A percentile compares a stretch with the other conserved stretches of the same genome.
Conservation (phyloP, 2,797 vertebrate species). For the Macropus fuliginosus region DNA sequence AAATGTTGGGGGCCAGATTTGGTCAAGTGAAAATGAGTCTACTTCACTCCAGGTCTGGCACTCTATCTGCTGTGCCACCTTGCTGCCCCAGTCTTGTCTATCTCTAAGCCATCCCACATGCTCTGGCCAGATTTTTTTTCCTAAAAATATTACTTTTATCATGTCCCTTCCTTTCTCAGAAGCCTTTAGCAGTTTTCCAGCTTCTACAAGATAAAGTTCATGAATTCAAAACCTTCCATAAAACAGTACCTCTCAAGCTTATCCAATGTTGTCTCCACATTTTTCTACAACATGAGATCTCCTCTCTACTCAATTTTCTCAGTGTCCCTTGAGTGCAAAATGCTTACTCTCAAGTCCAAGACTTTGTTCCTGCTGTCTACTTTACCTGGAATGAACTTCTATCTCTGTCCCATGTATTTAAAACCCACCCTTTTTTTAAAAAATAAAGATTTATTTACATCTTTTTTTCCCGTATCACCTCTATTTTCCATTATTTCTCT, state of each 20-base stretch:
- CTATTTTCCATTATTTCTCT: neutral
- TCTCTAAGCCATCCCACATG: neutral
- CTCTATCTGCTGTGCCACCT: too few relatives aligned
- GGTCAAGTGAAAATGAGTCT: too few relatives aligned
- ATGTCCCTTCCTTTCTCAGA: neutral
- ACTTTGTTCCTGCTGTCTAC: neutral
- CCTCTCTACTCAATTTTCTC: neutral
- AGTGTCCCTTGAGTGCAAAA: neutral
- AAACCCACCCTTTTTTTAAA: neutral
- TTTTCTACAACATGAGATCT: neutral
- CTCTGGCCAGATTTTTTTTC: neutral
- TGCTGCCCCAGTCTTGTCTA: neutral
- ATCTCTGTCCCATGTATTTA: neutral
- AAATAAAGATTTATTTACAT: neutral
- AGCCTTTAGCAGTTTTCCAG: slow-evolving; percentile 23
- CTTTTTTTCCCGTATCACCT: neutral
- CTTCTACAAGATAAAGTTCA: slow-evolving; percentile 3
- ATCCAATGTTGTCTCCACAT: neutral
- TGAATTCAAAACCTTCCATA: neutral
- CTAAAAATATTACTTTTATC: slow-evolving; percentile 17
- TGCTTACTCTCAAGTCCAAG: neutral
- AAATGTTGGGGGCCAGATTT: too few relatives aligned
- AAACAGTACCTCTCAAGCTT: neutral
- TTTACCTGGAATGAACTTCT: neutral
- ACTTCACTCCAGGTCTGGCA: too few relatives aligned